Conservation (phyloP, 2,797 vertebrate genomes). For the Buphagus erythrorhynchus region DNA sequence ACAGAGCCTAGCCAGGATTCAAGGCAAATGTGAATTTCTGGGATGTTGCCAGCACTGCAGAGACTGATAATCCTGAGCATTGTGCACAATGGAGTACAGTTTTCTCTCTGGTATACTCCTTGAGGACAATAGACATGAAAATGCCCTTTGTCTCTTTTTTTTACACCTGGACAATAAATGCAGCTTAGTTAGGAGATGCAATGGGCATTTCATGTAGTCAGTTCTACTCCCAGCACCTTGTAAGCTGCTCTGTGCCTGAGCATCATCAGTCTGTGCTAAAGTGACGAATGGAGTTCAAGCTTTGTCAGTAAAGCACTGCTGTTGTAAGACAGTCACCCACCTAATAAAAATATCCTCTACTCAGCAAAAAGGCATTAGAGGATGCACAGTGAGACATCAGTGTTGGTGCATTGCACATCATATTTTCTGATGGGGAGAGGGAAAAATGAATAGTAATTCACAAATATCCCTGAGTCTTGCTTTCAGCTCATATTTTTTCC, state of each 20-base stretch:
- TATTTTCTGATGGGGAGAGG: background rate
- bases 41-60: background rate
- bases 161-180: background rate
- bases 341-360: background rate
- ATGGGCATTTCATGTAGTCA: background rate
- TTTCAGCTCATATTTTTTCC: background rate
- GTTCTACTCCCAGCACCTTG: background rate
- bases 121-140: background rate
- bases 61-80: background rate
- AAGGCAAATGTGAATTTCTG: background rate
- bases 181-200: background rate
- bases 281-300: background rate
- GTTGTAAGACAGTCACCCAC: background rate
- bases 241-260: background rate
- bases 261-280: background rate
- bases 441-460: background rate
- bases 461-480: background rate
- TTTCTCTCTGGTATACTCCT: background rate
- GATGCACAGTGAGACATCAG: background rate
- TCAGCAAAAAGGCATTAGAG: background rate
- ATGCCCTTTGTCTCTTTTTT: background rate
- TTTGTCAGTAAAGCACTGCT: background rate
- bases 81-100: background rate
- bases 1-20: background rate
- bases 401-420: background rate